phyloP scores from a whole-genome alignment of 2,797 vertebrate species.

The Gymnoscopelus braueri region DNA sequence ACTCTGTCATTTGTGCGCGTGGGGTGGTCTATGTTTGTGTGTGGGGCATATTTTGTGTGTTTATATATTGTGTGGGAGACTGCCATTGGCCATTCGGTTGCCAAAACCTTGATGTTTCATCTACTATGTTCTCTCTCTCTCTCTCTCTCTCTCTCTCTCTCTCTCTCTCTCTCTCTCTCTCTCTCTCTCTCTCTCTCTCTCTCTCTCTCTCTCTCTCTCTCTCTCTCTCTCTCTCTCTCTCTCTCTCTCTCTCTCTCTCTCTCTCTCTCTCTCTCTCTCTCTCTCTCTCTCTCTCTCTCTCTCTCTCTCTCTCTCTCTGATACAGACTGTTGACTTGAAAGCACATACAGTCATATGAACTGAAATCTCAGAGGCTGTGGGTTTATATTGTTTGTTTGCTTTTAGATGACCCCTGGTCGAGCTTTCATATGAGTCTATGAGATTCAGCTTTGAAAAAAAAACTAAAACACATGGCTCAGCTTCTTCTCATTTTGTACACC shows the following conservation, averaged over 20 bases:
- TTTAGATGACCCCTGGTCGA: too few relatives aligned
- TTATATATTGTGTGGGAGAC: constrained; percentile 3
- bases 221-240: neutral
- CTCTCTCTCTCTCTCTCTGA: too few relatives aligned
- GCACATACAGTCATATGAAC: neutral
- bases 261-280: neutral
- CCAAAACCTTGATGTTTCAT: neutral
- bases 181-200: neutral
- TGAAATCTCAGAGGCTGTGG: neutral
- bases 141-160: neutral
- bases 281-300: neutral
- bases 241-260: neutral
- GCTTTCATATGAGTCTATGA: too few relatives aligned
- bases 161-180: neutral
- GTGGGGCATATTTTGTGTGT: neutral
- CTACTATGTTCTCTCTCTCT: neutral
- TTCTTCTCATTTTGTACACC: too few relatives aligned
- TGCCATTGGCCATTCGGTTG: neutral
- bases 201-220: constrained; percentile 3
- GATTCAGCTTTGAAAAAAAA: too few relatives aligned
- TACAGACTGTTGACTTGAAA: too few relatives aligned
- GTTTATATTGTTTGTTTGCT: too few relatives aligned
- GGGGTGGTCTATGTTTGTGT: neutral
- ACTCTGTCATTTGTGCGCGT: neutral
- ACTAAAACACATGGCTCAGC: too few relatives aligned